These are phyloP conservation scores for Lasioglossum baleicum DNA, from an alignment of 1,140 invertebrate species.

Conservation along the genomic window DNA sequence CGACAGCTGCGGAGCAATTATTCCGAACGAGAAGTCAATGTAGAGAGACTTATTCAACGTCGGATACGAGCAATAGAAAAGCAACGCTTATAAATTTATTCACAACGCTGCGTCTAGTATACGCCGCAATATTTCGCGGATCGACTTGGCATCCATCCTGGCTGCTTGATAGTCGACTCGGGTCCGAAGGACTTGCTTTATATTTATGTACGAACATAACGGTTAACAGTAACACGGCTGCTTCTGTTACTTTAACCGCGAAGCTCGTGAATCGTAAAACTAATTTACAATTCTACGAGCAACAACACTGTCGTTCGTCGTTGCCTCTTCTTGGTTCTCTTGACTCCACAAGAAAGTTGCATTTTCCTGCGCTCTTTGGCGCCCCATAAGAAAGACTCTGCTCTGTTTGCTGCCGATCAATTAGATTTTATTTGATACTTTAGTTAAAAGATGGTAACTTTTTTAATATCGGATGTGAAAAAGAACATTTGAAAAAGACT, in stretches of 20 bases:
- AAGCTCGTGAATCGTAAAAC: slow-evolving; percentile 44
- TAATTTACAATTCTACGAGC: slow-evolving; percentile 45
- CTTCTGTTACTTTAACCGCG: slow-evolving; percentile 39
- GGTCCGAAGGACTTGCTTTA: slow-evolving; percentile 49
- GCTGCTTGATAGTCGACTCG: slow-evolving; percentile 59
- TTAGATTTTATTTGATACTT: too few species aligned
- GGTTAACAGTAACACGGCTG: slow-evolving; percentile 42
- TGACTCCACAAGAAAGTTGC: not conserved
- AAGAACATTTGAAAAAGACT: too few species aligned
- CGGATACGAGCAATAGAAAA: slow-evolving; percentile 17
- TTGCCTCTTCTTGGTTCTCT: not conserved
- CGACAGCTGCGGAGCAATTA: not conserved
- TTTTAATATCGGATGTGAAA: too few species aligned
- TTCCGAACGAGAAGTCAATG: not conserved
- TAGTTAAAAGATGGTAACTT: too few species aligned
- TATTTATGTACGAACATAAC: slow-evolving; percentile 50
- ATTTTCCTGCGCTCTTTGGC: not conserved
- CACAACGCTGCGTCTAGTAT: slow-evolving; percentile 14
- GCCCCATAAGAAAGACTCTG: too few species aligned
- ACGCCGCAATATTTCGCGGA: slow-evolving; percentile 35
- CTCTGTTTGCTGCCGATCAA: too few species aligned
- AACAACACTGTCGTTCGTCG: slow-evolving; percentile 6
- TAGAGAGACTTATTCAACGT: not conserved
- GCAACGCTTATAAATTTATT: slow-evolving; percentile 22
- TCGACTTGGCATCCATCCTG: slow-evolving; percentile 56